These are phyloP conservation scores for Phataginus tricuspis DNA, from an alignment of 2,797 vertebrate genomes.

Conservation along the genomic window DNA sequence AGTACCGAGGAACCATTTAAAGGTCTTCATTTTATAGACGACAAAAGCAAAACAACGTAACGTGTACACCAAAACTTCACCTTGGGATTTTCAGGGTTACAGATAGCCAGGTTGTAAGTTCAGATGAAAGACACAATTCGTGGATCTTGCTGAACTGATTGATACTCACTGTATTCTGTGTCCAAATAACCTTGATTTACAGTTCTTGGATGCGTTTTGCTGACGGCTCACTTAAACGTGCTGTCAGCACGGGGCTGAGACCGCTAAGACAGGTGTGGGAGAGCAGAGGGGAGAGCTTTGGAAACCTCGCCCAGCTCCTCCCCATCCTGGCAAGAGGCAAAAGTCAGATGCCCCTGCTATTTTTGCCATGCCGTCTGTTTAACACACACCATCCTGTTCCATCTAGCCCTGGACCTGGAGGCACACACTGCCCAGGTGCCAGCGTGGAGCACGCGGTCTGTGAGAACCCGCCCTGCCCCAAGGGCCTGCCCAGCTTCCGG, in stretches of 20 bases:
- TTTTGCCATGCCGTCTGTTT: background rate
- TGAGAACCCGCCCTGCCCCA: conserved; percentile 93
- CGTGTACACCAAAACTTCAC: background rate
- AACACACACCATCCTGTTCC: background rate
- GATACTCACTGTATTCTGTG: background rate
- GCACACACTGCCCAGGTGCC: conserved; percentile 91
- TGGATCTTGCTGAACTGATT: background rate
- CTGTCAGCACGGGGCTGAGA: background rate
- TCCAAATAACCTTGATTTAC: conserved; percentile 43
- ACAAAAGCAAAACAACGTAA: background rate
- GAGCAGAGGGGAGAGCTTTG: background rate
- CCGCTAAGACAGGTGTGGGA: background rate
- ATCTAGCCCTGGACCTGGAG: conserved; percentile 93
- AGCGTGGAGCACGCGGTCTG: conserved; percentile 96
- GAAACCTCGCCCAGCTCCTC: background rate
- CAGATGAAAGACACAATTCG: background rate
- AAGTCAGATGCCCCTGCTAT: rapidly evolving
- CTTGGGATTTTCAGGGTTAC: background rate
- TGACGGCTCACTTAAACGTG: background rate
- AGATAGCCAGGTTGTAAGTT: conserved; percentile 27
- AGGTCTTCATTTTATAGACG: conserved; percentile 10
- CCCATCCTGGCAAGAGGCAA: background rate
- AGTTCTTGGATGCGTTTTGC: background rate
- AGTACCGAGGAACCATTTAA: background rate
- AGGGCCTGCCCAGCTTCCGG: conserved; percentile 93